Base-by-base conservation (phyloP, 2,113 vertebrate species). In the Indicator indicator region DNA sequence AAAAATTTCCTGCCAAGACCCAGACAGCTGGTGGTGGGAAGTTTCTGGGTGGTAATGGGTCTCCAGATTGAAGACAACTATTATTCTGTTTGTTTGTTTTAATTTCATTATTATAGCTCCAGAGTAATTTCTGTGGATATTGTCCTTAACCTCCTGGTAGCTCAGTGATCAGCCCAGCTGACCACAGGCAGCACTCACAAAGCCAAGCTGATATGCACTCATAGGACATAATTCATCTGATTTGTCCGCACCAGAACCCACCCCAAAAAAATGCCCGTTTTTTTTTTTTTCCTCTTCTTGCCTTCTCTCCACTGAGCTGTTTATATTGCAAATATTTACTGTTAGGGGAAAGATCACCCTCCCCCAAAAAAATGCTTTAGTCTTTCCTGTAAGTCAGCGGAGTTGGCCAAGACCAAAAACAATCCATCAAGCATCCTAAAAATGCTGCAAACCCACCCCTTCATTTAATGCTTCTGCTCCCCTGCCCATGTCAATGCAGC, bases 341-440 rank as follows among this genome's bases (percentile, higher is more conserved):
- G 78, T 55, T 30, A 82, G 74, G 75, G 50, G 40, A 67, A 73
- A 89, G 75, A 93, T 80, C 85, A 79, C 60, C 79, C 85, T 36
- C 77, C 80, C 63, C 78, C 40, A 79, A 59, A 80, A 1, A 12
- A 7, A 20, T 7, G 11, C 59, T 84, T 68, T 0, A 4, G 78
- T 19, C 75, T 36, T 96, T 94, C 90, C 93, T 77, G 90, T 80
- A 95, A 96, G 40, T 88, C 92, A 21, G 40, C 5, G 8, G 16
- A 80, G 33, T 7, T 83, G 72, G 65, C 86, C 83, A 81, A 93
- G n/a, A 65, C 46, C 79, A 93, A 69, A 78, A 95, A 60, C 79
- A 91, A 81, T 24, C 79, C 86, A 86, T 42, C 40, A 74, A 67
- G 26, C 38, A 40, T 59, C 48, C 92, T 30, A 67, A 88, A 95